Evolutionary conservation across 2,113 vertebrate genomes (phyloP).

Genomic region (Stigmatopora nigra): DNA sequence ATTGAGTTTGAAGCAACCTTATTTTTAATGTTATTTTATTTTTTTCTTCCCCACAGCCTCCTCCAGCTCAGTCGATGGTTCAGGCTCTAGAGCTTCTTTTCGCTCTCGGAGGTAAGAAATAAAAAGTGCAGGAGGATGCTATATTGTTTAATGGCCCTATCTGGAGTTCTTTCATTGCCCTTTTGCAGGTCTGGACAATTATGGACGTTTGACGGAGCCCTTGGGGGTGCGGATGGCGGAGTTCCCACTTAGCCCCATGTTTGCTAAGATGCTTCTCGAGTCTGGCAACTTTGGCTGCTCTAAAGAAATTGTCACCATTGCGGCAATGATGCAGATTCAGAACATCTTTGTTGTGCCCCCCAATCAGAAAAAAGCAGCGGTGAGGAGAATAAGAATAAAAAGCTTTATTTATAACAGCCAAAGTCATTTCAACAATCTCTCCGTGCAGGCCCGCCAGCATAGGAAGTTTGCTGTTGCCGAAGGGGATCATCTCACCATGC

Average conservation of each 20-base stretch:
- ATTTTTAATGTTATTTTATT: not conserved
- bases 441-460: slow-evolving; percentile 80
- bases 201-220: slow-evolving; percentile 88
- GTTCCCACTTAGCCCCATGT: slow-evolving; percentile 97
- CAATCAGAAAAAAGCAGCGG: slow-evolving; percentile 87
- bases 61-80: slow-evolving; percentile 97
- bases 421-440: slow-evolving; percentile 26
- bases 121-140: not conserved
- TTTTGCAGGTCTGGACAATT: slow-evolving; percentile 86
- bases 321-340: slow-evolving; percentile 99
- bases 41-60: slow-evolving; percentile 72
- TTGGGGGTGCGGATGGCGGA: slow-evolving; percentile 93
- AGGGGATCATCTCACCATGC: slow-evolving; percentile 96
- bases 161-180: slow-evolving; percentile 15
- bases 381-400: slow-evolving; percentile 64
- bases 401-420: slow-evolving; percentile 9
- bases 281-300: slow-evolving; percentile 97
- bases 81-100: slow-evolving; percentile 94
- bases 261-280: slow-evolving; percentile 98
- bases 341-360: slow-evolving; percentile 86
- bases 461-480: slow-evolving; percentile 96
- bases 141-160: not conserved
- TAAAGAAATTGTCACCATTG: slow-evolving; percentile 92
- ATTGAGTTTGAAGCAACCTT: not conserved
- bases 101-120: slow-evolving; percentile 86